phyloP scores from a whole-genome alignment of 2,888 invertebrate genomes.

The Platycheirus rosarum region DNA sequence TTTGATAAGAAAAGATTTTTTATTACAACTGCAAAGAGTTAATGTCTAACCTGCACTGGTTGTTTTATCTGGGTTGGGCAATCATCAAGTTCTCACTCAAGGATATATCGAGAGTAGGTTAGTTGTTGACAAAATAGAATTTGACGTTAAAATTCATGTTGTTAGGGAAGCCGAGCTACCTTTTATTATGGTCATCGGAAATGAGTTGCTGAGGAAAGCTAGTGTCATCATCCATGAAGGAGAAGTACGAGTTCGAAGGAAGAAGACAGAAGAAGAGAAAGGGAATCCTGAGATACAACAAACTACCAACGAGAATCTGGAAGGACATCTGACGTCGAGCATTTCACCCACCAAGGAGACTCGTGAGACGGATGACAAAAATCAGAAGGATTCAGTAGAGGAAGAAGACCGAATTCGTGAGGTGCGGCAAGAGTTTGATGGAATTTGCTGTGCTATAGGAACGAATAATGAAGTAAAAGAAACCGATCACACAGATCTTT shows the following conservation, averaged over 20 bases:
- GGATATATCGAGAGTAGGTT: constrained; percentile 7
- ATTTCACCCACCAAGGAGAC: constrained; percentile 10
- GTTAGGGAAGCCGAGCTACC: constrained; percentile 8
- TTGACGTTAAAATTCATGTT: constrained; percentile 14
- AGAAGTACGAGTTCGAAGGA: constrained; percentile 11
- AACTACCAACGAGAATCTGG: constrained; percentile 1
- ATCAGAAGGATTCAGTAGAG: not conserved
- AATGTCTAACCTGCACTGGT: constrained; percentile 5
- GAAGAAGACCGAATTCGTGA: not conserved
- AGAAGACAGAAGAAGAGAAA: constrained; percentile 2
- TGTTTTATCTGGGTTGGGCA: constrained; percentile 33
- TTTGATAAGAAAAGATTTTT: too few species aligned
- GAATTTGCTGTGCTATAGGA: not conserved
- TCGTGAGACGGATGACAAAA: constrained; percentile 14
- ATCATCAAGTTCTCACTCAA: constrained; percentile 33
- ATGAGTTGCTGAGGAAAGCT: constrained; percentile 15
- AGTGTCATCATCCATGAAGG: not conserved
- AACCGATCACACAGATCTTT: not conserved
- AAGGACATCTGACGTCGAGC: constrained; percentile 1
- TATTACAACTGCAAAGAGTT: constrained; percentile 1
- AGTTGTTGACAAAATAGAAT: constrained; percentile 9
- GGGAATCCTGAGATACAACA: not conserved
- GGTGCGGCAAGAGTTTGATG: not conserved
- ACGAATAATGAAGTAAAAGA: not conserved
- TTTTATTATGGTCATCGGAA: constrained; percentile 15